phyloP scores from a whole-genome alignment of 2,113 vertebrate genomes.

The Coturnix japonica region DNA sequence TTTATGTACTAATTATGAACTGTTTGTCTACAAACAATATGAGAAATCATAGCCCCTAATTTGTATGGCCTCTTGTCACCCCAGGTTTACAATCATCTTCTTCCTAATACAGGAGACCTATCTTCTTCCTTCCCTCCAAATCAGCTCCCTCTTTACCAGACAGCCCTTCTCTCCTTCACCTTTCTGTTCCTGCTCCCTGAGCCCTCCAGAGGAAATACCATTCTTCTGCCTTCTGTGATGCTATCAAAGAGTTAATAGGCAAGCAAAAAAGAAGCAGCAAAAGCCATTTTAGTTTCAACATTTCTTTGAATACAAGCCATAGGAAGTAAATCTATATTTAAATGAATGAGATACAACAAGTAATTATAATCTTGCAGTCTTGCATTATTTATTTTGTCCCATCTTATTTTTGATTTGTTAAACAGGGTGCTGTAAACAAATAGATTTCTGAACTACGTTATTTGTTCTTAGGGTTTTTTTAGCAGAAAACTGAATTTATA shows the following conservation, averaged over 20 bases:
- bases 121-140: not conserved
- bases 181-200: not conserved
- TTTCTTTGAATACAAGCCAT: not conserved
- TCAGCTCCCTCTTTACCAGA: not conserved
- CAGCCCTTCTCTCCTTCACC: not conserved
- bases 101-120: not conserved
- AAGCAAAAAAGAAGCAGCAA: not conserved
- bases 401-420: slow-evolving; percentile 15
- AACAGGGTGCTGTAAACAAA: not conserved
- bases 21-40: not conserved
- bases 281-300: not conserved
- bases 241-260: not conserved
- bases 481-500: not conserved
- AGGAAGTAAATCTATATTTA: not conserved
- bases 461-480: not conserved
- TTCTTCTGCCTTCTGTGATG: not conserved
- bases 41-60: not conserved
- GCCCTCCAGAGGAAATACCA: not conserved
- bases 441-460: not conserved
- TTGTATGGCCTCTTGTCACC: not conserved
- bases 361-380: not conserved
- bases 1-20: not conserved
- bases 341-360: not conserved
- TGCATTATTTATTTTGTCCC: not conserved
- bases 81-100: not conserved